Percentiles rank a stretch among this genome's conserved stretches.
phyloP scores from a whole-genome alignment of 2,113 vertebrate genomes.

The Peucedramus taeniatus region DNA sequence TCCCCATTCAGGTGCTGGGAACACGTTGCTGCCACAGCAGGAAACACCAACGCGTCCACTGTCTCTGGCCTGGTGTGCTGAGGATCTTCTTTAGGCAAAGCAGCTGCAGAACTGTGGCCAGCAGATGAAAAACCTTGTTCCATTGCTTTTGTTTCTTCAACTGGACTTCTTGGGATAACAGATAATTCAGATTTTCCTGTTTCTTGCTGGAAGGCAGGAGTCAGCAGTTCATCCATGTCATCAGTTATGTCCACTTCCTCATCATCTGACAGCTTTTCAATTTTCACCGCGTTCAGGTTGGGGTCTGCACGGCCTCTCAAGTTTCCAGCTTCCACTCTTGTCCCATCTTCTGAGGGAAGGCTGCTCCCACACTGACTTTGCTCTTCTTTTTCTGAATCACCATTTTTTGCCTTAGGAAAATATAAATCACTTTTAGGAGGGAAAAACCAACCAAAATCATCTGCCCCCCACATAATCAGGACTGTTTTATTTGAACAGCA shows the following conservation, averaged over 20 bases:
- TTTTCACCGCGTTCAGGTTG: conserved; percentile 84
- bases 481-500: neutral
- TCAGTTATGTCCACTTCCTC: conserved; percentile 97
- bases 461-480: neutral
- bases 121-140: neutral
- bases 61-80: neutral
- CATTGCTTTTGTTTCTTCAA: neutral
- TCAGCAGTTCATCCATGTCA: conserved; percentile 68
- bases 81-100: neutral
- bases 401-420: conserved; percentile 75
- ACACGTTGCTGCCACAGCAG: neutral
- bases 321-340: neutral
- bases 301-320: conserved; percentile 69
- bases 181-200: neutral
- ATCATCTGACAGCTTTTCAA: conserved; percentile 89
- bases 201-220: conserved; percentile 13
- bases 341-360: conserved; percentile 10
- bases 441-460: neutral
- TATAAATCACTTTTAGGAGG: neutral
- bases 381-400: conserved; percentile 63
- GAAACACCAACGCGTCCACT: conserved; percentile 1
- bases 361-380: neutral
- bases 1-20: conserved; percentile 27
- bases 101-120: neutral
- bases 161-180: neutral